A percentile compares a stretch with the other conserved stretches of the same genome.
Evolutionary conservation across 2,797 vertebrate species (phyloP).

Genomic region (Momotus momota): DNA sequence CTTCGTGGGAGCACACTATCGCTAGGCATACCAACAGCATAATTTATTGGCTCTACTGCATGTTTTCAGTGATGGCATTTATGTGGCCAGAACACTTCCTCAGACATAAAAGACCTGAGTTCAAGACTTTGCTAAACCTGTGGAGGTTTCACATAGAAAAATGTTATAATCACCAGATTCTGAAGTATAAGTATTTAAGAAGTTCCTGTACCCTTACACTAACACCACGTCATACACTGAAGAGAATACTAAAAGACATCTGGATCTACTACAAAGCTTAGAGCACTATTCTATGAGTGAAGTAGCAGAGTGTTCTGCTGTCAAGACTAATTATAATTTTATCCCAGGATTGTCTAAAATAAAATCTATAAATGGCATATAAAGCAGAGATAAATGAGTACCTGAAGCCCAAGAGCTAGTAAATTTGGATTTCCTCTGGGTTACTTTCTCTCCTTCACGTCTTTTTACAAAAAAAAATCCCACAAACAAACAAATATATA

Average conservation of each 20-base stretch:
- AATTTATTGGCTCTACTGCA: not conserved
- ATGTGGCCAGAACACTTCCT: not conserved
- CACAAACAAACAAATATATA: not conserved
- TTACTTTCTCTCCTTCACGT: not conserved
- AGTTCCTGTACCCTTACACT: rapidly evolving
- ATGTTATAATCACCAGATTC: not conserved
- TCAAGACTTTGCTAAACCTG: not conserved
- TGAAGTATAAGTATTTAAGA: not conserved
- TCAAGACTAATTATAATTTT: not conserved
- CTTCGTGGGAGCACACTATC: not conserved
- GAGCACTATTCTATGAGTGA: not conserved
- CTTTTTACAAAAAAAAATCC: not conserved
- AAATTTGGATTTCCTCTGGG: not conserved
- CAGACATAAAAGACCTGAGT: not conserved
- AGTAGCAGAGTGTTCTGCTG: not conserved
- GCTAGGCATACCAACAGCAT: rapidly evolving
- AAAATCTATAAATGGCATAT: not conserved
- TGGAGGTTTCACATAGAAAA: not conserved
- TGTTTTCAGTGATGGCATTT: not conserved
- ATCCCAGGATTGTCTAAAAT: not conserved
- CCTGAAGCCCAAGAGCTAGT: not conserved
- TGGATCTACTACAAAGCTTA: not conserved
- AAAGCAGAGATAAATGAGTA: not conserved
- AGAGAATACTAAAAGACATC: not conserved
- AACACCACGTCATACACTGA: rapidly evolving